phyloP scores from a whole-genome alignment of 2,888 invertebrate species.

The Tethea ocularis region DNA sequence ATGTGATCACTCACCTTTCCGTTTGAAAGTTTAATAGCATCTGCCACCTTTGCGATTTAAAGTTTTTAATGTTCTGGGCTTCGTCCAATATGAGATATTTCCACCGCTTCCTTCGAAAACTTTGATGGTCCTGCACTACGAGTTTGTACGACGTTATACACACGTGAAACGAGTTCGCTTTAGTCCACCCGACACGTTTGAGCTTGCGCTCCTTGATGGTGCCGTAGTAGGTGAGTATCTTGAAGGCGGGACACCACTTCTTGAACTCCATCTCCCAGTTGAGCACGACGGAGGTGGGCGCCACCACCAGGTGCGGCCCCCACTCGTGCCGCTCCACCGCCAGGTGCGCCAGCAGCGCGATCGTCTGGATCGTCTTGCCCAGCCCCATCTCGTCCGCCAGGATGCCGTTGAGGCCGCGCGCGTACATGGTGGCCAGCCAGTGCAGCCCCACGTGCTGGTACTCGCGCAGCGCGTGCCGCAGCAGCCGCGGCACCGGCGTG shows the following conservation, averaged over 20 bases:
- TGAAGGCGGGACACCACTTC: slow-evolving; percentile 99
- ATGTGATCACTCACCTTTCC: slow-evolving; percentile 86
- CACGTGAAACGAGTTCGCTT: slow-evolving; percentile 98
- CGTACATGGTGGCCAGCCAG: slow-evolving; percentile 98
- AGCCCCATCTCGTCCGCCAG: slow-evolving; percentile 98
- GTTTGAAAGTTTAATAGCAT: slow-evolving; percentile 96
- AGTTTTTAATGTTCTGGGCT: slow-evolving; percentile 99
- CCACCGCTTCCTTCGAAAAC: slow-evolving; percentile 98
- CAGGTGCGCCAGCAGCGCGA: slow-evolving; percentile 95
- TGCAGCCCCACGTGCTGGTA: slow-evolving; percentile 99
- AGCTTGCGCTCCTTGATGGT: slow-evolving; percentile 96
- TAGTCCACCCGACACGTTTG: slow-evolving; percentile 98
- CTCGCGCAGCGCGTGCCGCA: slow-evolving; percentile 95
- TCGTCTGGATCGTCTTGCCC: slow-evolving; percentile 98
- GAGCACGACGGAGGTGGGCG: slow-evolving; percentile 99
- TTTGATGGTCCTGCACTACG: slow-evolving; percentile 99
- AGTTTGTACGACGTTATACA: slow-evolving; percentile 99
- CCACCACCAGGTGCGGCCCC: slow-evolving; percentile 99
- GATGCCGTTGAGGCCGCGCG: slow-evolving; percentile 97
- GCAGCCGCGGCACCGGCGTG: slow-evolving; percentile 95
- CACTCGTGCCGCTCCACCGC: slow-evolving; percentile 96
- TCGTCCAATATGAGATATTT: slow-evolving; percentile 98
- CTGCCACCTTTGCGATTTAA: slow-evolving; percentile 99
- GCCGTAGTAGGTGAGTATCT: slow-evolving; percentile 99
- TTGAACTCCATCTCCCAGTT: slow-evolving; percentile 99